phyloP scores from a whole-genome alignment of 2,888 invertebrate species.

The Drosophila crucigera region DNA sequence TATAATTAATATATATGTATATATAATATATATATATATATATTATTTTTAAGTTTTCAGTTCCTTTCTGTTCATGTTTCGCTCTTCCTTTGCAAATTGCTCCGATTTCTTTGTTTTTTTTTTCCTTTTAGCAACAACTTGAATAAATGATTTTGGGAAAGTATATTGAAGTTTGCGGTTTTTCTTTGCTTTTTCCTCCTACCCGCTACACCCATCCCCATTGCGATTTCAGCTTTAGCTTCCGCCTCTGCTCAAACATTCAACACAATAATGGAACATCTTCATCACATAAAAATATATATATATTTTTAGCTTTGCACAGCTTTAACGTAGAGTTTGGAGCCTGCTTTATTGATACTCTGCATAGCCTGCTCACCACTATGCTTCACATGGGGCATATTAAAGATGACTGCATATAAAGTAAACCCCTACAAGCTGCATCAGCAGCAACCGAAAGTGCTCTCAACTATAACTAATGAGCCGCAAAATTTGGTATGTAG shows the following conservation, averaged over 20 bases:
- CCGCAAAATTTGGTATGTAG: background rate
- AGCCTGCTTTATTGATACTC: conserved; percentile 12
- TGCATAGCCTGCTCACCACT: conserved; percentile 7
- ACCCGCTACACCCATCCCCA: background rate
- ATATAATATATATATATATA: background rate
- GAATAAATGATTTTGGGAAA: conserved; percentile 36
- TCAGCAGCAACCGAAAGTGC: background rate
- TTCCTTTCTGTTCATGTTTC: conserved; percentile 11
- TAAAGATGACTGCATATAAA: background rate
- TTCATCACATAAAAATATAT: conserved; percentile 2
- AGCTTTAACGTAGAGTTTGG: conserved; percentile 34
- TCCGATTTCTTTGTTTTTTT: background rate
- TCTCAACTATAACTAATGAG: background rate
- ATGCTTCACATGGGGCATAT: background rate
- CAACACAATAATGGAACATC: conserved; percentile 11
- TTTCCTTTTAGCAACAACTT: conserved; percentile 12
- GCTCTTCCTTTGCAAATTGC: conserved; percentile 1
- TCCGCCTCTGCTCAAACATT: conserved; percentile 18
- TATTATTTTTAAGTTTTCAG: background rate
- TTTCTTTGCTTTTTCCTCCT: background rate
- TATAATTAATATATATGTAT: conserved; percentile 2
- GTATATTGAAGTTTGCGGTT: conserved; percentile 41
- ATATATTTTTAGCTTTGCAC: conserved; percentile 45
- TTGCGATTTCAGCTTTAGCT: conserved; percentile 39
- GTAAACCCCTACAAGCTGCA: background rate